Evolutionary conservation across 1,140 invertebrate genomes (phyloP).

Genomic region (Theocolax elegans): DNA sequence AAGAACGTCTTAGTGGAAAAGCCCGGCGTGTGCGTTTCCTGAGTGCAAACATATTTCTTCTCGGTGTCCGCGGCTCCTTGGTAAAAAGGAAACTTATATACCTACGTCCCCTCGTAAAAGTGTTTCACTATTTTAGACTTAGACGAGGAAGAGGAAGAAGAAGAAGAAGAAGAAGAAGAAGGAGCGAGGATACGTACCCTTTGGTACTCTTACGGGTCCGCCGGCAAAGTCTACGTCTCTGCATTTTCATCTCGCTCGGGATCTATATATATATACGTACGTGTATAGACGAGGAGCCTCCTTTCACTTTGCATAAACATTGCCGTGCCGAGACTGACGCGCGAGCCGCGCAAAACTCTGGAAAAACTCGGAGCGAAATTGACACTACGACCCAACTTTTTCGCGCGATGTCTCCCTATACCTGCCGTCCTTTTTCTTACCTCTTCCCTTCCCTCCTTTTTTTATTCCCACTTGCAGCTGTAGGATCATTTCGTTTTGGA

Average conservation of each 20-base stretch:
- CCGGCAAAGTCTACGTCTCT: constrained; percentile 1
- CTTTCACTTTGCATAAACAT: constrained; percentile 30
- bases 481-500: too few relatives aligned
- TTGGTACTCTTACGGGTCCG: not conserved
- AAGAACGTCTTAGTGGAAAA: constrained; percentile 9
- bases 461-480: too few relatives aligned
- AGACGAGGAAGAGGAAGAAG: too few relatives aligned
- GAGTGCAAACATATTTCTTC: constrained; percentile 40
- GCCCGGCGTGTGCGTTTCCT: constrained; percentile 15
- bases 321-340: not conserved
- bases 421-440: too few relatives aligned
- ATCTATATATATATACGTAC: too few relatives aligned
- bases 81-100: constrained; percentile 40
- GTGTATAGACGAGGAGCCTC: too few relatives aligned
- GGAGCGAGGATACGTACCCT: not conserved
- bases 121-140: constrained; percentile 42
- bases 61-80: not conserved
- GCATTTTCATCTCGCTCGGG: constrained; percentile 20
- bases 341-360: constrained; percentile 17
- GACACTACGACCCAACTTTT: too few relatives aligned
- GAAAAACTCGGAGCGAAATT: not conserved
- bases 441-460: too few relatives aligned
- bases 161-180: not conserved
- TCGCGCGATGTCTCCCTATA: too few relatives aligned
- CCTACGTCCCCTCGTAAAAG: constrained; percentile 30